A percentile compares a stretch with the other conserved stretches of the same genome.
phyloP scores from a whole-genome alignment of 2,113 vertebrate genomes.

The Pterocles gutturalis region DNA sequence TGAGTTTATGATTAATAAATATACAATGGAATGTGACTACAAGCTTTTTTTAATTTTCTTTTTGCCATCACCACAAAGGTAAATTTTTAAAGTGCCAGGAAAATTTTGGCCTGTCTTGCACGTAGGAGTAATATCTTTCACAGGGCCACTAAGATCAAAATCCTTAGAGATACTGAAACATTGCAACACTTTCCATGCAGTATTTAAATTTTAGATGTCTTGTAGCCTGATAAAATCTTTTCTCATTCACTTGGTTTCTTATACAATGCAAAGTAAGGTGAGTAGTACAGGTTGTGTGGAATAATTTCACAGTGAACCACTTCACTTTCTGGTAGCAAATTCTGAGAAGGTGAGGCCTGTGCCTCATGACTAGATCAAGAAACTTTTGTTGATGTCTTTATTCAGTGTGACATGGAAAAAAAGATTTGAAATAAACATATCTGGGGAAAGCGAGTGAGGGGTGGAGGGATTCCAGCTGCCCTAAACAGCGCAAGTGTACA shows the following conservation, averaged over 20 bases:
- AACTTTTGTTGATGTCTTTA: not conserved
- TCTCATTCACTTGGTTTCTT: not conserved
- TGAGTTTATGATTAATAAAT: not conserved
- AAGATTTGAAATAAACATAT: not conserved
- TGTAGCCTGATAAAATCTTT: not conserved
- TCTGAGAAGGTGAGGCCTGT: not conserved
- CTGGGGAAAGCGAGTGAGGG: not conserved
- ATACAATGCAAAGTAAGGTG: not conserved
- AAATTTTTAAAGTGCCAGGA: not conserved
- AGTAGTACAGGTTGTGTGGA: not conserved
- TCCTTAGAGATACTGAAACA: not conserved
- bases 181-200: not conserved
- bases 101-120: not conserved
- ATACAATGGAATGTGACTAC: not conserved
- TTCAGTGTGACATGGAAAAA: not conserved
- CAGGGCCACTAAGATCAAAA: not conserved
- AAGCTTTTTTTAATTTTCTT: not conserved
- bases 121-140: not conserved
- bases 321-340: not conserved
- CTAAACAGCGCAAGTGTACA: not conserved
- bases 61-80: not conserved
- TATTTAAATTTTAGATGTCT: not conserved
- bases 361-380: not conserved
- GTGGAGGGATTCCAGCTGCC: not conserved
- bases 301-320: not conserved